phyloP scores from a whole-genome alignment of 2,888 invertebrate species.

The Eupithecia centaureata region DNA sequence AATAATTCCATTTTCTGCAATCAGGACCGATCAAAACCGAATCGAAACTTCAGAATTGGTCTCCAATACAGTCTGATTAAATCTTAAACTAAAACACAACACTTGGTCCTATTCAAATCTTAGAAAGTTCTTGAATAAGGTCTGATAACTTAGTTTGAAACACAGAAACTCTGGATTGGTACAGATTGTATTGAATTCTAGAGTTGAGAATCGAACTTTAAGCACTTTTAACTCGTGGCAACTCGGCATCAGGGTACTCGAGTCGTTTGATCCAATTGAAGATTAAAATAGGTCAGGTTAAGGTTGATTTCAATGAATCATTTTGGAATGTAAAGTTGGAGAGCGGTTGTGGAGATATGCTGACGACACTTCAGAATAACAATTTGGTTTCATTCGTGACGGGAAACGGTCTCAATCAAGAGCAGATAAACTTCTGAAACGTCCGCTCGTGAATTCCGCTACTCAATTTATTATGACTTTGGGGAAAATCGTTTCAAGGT shows the following conservation, averaged over 20 bases:
- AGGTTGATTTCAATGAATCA: slow-evolving; percentile 22
- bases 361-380: slow-evolving; percentile 20
- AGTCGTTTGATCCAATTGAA: slow-evolving; percentile 27
- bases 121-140: not conserved
- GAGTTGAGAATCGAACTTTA: slow-evolving; percentile 19
- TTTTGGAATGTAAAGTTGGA: slow-evolving; percentile 10
- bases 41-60: not conserved
- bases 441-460: slow-evolving; percentile 14
- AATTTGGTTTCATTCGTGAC: slow-evolving; percentile 15
- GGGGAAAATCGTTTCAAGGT: not conserved
- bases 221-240: slow-evolving; percentile 22
- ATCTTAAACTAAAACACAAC: not conserved
- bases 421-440: slow-evolving; percentile 21
- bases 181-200: slow-evolving; percentile 22
- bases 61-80: not conserved
- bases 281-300: slow-evolving; percentile 26
- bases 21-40: not conserved
- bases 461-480: slow-evolving; percentile 2
- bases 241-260: slow-evolving; percentile 5
- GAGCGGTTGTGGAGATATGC: slow-evolving; percentile 7
- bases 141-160: slow-evolving; percentile 13
- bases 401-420: slow-evolving; percentile 24
- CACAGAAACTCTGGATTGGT: slow-evolving; percentile 13
- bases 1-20: not conserved
- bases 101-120: not conserved